Evolutionary conservation across 2,113 vertebrate species (phyloP).

Genomic region (Cynopterus brachyotis): DNA sequence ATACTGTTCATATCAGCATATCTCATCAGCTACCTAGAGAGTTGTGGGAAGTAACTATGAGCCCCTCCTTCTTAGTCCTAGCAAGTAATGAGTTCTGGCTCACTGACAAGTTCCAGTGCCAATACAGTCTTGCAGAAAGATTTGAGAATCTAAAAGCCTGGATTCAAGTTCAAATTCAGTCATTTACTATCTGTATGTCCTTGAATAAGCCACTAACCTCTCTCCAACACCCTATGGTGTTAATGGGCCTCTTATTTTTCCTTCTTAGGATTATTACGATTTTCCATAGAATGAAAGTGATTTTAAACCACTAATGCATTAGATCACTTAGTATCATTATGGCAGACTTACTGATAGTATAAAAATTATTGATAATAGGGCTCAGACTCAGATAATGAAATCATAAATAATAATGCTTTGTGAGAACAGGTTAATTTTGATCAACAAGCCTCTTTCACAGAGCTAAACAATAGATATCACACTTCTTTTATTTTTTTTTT

Average conservation of each 20-base stretch:
- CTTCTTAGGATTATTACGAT: background rate
- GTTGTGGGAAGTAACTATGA: background rate
- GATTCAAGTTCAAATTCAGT: background rate
- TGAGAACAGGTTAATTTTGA: slow-evolving; percentile 25
- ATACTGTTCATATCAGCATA: background rate
- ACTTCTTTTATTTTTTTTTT: background rate
- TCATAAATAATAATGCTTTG: background rate
- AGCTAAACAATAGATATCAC: background rate
- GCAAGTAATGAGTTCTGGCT: background rate
- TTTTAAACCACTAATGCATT: background rate
- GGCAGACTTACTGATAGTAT: background rate
- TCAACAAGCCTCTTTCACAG: background rate
- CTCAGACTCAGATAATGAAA: background rate
- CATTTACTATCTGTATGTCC: background rate
- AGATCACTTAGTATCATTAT: background rate
- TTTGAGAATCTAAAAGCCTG: background rate
- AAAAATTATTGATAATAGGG: background rate
- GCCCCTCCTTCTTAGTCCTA: background rate
- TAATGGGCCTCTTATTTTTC: background rate
- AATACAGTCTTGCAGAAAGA: background rate
- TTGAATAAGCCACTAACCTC: background rate
- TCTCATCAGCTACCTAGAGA: background rate
- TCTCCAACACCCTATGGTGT: background rate
- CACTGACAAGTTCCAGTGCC: background rate
- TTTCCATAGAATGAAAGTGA: background rate